Evolutionary conservation across 2,113 vertebrate genomes (phyloP).

Genomic region (Cavia porcellus): DNA sequence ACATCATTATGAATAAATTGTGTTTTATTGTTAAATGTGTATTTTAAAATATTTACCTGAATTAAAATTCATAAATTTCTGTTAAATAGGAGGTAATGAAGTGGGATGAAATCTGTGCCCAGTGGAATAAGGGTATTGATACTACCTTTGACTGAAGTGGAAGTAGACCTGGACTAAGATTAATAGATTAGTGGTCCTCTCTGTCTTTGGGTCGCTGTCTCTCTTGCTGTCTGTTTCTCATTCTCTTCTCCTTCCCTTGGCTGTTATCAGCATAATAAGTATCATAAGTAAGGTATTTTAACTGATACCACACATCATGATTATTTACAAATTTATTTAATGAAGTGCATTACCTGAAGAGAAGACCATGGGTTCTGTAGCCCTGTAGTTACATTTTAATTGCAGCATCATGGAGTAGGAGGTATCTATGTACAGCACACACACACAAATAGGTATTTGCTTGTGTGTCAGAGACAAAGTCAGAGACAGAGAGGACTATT

Average conservation of each 20-base stretch:
- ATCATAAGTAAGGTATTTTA: not conserved
- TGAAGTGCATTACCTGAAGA: not conserved
- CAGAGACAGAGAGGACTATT: not conserved
- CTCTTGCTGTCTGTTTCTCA: not conserved
- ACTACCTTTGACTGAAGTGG: not conserved
- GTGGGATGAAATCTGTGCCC: not conserved
- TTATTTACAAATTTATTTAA: conserved; percentile 28
- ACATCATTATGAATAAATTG: not conserved
- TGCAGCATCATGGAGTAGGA: not conserved
- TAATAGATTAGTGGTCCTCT: not conserved
- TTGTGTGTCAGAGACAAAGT: not conserved
- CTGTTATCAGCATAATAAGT: not conserved
- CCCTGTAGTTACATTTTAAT: not conserved
- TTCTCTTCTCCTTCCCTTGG: not conserved
- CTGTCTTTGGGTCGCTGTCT: not conserved
- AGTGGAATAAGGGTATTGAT: not conserved
- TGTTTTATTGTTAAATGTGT: not conserved
- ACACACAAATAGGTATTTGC: not conserved
- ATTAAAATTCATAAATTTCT: too few relatives aligned
- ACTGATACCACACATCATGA: not conserved
- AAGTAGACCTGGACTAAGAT: not conserved
- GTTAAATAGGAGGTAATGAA: not conserved
- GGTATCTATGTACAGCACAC: not conserved
- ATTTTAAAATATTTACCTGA: not conserved
- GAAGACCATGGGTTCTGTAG: not conserved